These are phyloP conservation scores for Neocrepidodera transversa DNA, from an alignment of 2,888 invertebrate genomes.

Conservation along the genomic window DNA sequence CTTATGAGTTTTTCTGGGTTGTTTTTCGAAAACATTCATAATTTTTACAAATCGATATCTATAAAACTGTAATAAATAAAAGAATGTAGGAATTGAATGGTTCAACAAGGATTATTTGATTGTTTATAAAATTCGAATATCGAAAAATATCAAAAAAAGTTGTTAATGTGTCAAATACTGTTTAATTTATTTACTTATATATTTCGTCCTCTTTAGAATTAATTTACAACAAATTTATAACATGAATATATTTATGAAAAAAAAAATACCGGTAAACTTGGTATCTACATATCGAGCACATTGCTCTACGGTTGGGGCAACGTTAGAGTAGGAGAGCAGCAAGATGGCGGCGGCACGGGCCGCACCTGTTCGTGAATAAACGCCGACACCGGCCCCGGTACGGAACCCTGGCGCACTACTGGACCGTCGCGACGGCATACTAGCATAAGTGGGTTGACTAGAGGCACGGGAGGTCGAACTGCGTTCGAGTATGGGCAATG, in stretches of 20 bases:
- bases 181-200: not conserved
- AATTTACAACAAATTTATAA: not conserved
- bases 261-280: constrained; percentile 22
- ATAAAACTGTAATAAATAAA: too few species aligned
- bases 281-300: constrained; percentile 23
- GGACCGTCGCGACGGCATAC: constrained; percentile 63
- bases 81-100: too few species aligned
- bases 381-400: constrained; percentile 30
- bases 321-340: constrained; percentile 82
- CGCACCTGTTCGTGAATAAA: constrained; percentile 85
- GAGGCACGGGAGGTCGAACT: constrained; percentile 59
- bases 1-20: too few species aligned
- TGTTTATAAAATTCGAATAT: too few species aligned
- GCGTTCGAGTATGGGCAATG: constrained; percentile 66
- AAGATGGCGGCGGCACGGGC: constrained; percentile 93
- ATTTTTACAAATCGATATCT: too few species aligned
- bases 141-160: too few species aligned
- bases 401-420: constrained; percentile 63
- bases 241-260: constrained; percentile 3
- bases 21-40: too few species aligned
- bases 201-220: not conserved
- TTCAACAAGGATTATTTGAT: too few species aligned
- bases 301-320: constrained; percentile 17
- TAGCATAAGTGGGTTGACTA: constrained; percentile 62
- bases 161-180: constrained; percentile 1